Evolutionary conservation across 2,888 invertebrate species (phyloP).

Genomic region (Plagodis dolabraria): DNA sequence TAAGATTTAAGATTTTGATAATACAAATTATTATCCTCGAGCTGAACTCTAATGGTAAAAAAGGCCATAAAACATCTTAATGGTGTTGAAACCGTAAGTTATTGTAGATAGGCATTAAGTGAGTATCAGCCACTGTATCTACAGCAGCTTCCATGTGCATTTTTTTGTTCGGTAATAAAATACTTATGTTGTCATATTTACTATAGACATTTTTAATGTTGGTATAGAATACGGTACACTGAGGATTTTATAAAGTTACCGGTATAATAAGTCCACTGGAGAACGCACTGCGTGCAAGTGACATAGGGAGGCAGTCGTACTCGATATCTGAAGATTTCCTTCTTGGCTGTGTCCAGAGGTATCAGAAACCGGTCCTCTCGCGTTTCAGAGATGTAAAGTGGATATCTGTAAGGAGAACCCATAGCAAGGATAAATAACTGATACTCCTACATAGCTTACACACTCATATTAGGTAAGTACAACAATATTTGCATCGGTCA

Average conservation of each 20-base stretch:
- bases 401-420: conserved; percentile 81
- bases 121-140: too few relatives aligned
- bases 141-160: too few relatives aligned
- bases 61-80: conserved; percentile 25
- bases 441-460: too few relatives aligned
- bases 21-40: too few relatives aligned
- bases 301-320: conserved; percentile 92
- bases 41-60: not conserved
- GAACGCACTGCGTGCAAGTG: conserved; percentile 94
- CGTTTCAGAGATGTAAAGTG: conserved; percentile 90
- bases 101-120: not conserved
- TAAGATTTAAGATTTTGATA: too few relatives aligned
- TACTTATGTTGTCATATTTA: too few relatives aligned
- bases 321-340: conserved; percentile 87
- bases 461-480: too few relatives aligned
- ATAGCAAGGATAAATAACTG: not conserved
- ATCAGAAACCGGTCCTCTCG: conserved; percentile 89
- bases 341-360: conserved; percentile 89
- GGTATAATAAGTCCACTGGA: conserved; percentile 97
- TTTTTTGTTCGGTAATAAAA: too few relatives aligned
- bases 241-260: conserved; percentile 66
- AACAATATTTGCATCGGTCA: too few relatives aligned
- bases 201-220: too few relatives aligned
- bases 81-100: conserved; percentile 27
- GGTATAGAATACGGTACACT: too few relatives aligned